Conservation (phyloP, 2,113 vertebrate species). For the Calyptomena viridis region DNA sequence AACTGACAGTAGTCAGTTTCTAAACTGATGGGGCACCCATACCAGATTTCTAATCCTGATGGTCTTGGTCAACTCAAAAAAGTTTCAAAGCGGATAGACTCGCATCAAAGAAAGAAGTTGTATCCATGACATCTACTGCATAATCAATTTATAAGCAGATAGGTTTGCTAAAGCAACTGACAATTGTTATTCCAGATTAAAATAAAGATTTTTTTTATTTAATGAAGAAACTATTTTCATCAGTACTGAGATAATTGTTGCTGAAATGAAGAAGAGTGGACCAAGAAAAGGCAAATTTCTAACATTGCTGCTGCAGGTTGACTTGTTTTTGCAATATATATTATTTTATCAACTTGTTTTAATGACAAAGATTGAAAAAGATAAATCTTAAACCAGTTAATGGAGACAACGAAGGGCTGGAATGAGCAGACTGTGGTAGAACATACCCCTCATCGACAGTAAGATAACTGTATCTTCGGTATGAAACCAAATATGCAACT, state of each 20-base stretch:
- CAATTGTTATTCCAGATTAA: background rate
- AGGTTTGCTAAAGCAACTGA: background rate
- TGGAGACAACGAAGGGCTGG: background rate
- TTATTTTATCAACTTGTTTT: background rate
- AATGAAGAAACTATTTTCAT: background rate
- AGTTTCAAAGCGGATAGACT: background rate
- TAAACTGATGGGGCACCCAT: background rate
- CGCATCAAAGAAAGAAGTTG: background rate
- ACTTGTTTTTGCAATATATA: background rate
- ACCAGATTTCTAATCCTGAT: background rate
- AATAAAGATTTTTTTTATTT: background rate
- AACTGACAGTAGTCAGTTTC: background rate
- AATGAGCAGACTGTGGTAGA: background rate
- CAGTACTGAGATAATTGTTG: background rate
- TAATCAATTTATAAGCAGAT: background rate
- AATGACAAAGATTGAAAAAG: background rate
- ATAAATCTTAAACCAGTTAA: background rate
- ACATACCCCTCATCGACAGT: background rate
- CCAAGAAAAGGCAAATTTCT: background rate
- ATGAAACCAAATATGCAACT: background rate
- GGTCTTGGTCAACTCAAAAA: background rate
- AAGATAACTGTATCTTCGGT: background rate
- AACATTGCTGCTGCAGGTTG: background rate
- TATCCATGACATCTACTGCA: background rate
- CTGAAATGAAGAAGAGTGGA: background rate